Evolutionary conservation across 2,888 invertebrate species (phyloP), one percentile per base, ranked within the genome.

Genomic region (Ormia ochracea): DNA sequence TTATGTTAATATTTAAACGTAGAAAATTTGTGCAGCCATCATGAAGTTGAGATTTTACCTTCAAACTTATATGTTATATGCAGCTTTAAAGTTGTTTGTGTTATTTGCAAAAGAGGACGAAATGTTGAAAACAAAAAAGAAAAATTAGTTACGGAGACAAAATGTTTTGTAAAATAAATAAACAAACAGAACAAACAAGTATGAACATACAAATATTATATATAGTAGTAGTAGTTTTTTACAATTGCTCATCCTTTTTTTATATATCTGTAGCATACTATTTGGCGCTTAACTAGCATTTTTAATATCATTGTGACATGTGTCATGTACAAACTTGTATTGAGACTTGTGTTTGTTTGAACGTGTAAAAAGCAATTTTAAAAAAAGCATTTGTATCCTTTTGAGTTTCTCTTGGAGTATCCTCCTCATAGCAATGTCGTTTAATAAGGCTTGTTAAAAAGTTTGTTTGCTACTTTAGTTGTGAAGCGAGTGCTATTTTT

Each of bases 281-380:
- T 86, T 86, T 86, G 86, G 87, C 85, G 86, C 84, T 61, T 68
- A 83, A 85, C 85, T 86, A 66, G 59, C 33, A 78, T 77, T 77
- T 56, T 77, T 77, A 86, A 87, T 87, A 85, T 85, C 85, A 87
- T 85, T 87, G 79, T 87, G 87, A 87, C 87, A 87, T 87, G 85
- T 87, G 86, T 85, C 87, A 86, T 86, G 85, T 85, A 84, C 87
- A 86, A 86, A 84, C 41, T 84, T 85, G 83, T 50, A 50, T 23
- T 56, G 19, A 45, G 21, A 5, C 17, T 31, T 48, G 41, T 41
- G 48, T 65, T 36, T 48, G 45, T 31, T 21, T 41, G 58, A 50
- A 48, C 28, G 45, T 45, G 33, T 41, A 59, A 19, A 52, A 66
- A 21, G 50, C 63, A 74, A 56, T 63, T 10, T n/a, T 56, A 58